Conservation (phyloP, 2,113 vertebrate species). For the Pollimyrus isidori region DNA sequence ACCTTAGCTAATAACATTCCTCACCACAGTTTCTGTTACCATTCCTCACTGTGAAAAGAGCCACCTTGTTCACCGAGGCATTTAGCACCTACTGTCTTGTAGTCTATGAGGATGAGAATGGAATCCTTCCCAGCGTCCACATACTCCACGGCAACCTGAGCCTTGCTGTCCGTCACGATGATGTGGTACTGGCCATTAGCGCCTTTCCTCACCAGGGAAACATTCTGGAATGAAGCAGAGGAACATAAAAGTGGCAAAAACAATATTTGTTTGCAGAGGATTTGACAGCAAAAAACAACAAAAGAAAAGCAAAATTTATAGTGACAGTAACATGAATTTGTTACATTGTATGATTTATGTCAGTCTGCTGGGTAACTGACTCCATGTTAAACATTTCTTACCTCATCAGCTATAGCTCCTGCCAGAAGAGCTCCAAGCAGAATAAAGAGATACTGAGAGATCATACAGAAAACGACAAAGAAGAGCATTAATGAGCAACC, state of each 20-base stretch:
- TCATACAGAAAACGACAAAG: background rate
- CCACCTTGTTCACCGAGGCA: background rate
- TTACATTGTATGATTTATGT: background rate
- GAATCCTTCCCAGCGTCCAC: background rate
- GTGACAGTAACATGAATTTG: background rate
- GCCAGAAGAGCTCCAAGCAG: constrained; percentile 2
- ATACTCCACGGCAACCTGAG: background rate
- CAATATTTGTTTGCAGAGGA: background rate
- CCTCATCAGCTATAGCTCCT: background rate
- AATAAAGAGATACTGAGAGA: background rate
- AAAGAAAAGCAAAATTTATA: background rate
- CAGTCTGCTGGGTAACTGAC: background rate
- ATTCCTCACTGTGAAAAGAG: background rate
- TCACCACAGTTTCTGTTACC: background rate
- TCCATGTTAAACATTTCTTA: background rate
- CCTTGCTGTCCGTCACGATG: background rate
- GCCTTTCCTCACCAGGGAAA: background rate
- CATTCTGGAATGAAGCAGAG: background rate
- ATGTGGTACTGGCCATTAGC: constrained; percentile 7
- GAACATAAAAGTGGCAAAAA: background rate
- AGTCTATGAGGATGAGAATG: background rate
- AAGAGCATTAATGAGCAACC: background rate
- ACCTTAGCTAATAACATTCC: background rate
- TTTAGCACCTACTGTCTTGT: constrained; percentile 16
- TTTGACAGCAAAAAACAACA: background rate